Evolutionary conservation across 2,888 invertebrate genomes (phyloP).

Genomic region (Idaea dimidiata): DNA sequence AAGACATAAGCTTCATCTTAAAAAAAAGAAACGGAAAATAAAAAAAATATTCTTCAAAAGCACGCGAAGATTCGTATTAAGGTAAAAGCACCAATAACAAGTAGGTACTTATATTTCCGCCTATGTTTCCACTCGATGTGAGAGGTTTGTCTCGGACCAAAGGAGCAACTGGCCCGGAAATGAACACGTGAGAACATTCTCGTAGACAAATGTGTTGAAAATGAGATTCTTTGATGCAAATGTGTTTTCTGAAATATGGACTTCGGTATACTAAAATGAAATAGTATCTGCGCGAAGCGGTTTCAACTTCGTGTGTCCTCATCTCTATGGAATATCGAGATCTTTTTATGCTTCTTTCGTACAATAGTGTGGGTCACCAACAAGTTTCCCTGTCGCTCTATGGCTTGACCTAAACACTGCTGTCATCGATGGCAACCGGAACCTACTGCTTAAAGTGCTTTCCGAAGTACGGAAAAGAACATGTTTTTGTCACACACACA

Average conservation of each 20-base stretch:
- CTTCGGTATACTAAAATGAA: not conserved
- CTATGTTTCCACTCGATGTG: conserved; percentile 32
- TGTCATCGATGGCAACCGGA: too few species aligned
- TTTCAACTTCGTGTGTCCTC: not conserved
- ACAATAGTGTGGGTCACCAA: too few species aligned
- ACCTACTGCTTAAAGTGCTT: too few species aligned
- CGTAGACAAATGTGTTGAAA: conserved; percentile 25
- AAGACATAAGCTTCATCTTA: not conserved
- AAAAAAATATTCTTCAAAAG: not conserved
- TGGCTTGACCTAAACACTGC: too few species aligned
- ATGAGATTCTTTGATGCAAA: conserved; percentile 19
- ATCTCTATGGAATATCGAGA: not conserved
- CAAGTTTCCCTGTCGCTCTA: too few species aligned
- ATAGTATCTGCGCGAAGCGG: not conserved
- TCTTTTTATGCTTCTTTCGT: too few species aligned
- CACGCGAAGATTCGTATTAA: conserved; percentile 12
- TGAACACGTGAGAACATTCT: conserved; percentile 39
- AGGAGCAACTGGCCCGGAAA: conserved; percentile 33
- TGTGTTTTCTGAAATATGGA: conserved; percentile 13
- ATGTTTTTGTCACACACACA: too few species aligned
- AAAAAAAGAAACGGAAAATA: not conserved
- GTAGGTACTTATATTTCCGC: conserved; percentile 21
- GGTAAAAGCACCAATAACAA: conserved; percentile 25
- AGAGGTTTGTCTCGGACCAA: conserved; percentile 24
- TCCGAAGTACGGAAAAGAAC: too few species aligned